A percentile compares a stretch with the other conserved stretches of the same genome.
Conservation (phyloP, 2,797 vertebrate species). For the Tragelaphus oryx region DNA sequence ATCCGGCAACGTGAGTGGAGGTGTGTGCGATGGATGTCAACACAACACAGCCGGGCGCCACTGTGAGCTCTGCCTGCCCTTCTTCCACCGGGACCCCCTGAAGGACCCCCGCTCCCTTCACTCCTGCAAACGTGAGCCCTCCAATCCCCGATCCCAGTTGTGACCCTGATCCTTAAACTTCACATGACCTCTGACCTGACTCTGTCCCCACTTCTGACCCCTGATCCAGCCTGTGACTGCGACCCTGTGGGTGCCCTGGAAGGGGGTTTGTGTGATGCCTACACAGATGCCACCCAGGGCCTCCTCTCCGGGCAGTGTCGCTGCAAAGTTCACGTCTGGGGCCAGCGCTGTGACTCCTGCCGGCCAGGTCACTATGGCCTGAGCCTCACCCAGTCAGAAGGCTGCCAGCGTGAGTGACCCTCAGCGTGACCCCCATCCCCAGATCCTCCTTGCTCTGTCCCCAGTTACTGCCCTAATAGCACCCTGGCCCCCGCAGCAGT, state of each 20-base stretch:
- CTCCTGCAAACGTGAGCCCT: slow-evolving; percentile 85
- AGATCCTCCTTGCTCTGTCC: neutral
- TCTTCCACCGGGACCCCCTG: slow-evolving; percentile 83
- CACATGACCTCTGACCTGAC: neutral
- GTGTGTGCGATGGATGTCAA: slow-evolving; percentile 84
- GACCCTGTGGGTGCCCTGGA: slow-evolving; percentile 88
- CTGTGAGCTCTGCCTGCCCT: slow-evolving; percentile 84
- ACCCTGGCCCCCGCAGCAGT: neutral
- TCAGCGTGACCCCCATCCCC: neutral
- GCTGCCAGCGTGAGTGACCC: slow-evolving; percentile 86
- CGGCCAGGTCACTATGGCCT: slow-evolving; percentile 86
- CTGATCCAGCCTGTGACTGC: slow-evolving; percentile 86
- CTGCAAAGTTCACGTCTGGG: slow-evolving; percentile 88
- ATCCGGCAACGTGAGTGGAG: slow-evolving; percentile 87
- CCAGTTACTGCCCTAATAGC: neutral
- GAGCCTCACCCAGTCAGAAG: slow-evolving; percentile 83
- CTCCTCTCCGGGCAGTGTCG: slow-evolving; percentile 90
- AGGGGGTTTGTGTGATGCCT: slow-evolving; percentile 87
- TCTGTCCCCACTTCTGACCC: neutral
- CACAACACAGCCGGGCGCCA: slow-evolving; percentile 82
- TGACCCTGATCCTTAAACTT: neutral
- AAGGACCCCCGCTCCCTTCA: slow-evolving; percentile 82
- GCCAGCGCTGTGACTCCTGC: slow-evolving; percentile 87
- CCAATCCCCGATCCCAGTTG: neutral
- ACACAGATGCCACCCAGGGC: slow-evolving; percentile 83